Base-by-base conservation (phyloP, 2,888 invertebrate genomes). In the Desoria tigrina region DNA sequence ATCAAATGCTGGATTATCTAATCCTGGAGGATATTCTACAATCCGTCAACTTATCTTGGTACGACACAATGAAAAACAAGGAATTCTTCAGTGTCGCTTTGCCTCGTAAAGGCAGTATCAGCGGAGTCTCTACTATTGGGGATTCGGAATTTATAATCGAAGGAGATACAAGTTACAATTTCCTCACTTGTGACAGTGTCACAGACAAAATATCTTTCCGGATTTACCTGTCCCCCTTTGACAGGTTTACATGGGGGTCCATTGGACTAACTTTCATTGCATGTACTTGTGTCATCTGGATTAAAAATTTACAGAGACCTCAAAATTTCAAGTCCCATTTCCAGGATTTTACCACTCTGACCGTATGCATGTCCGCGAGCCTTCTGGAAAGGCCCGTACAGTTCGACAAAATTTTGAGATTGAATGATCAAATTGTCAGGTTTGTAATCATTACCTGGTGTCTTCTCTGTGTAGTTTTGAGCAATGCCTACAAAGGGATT, bases 141-240 rank as follows among this genome's bases (percentile, higher is more conserved):
- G n/a, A n/a, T 11, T 11, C 16, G 9, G 9, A 39, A 18, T 7
- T 49, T 7, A 49, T 49, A 9, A 9, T 49, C 18, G 7, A 7
- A 18, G 21, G 18, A 7, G 11, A 49, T 7, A 49, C 9, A 18
- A 14, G 18, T 7, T 49, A 49, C 23, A 49, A 49, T 18, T 49
- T 14, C 23, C 23, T 49, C 18, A 49, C 49, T 49, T 49, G 49
- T 18, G 49, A 49, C 18, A 49, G 49, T 49, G 49, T 49, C 11
- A 14, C 9, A 7, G 9, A 7, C 9, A 18, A 7, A 7, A 23
- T 49, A 49, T 18, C n/a, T 49, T 49, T 11, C 18, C 7, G 18
- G 18, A 14, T 49, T 49, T 49, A 14, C 9, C 18, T 49, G 18
- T 49, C 49, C 18, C 49, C 49, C 18, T 14, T 23, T 49, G 49